Evolutionary conservation across 2,888 invertebrate species (phyloP).

Genomic region (Hemithea aestivaria): DNA sequence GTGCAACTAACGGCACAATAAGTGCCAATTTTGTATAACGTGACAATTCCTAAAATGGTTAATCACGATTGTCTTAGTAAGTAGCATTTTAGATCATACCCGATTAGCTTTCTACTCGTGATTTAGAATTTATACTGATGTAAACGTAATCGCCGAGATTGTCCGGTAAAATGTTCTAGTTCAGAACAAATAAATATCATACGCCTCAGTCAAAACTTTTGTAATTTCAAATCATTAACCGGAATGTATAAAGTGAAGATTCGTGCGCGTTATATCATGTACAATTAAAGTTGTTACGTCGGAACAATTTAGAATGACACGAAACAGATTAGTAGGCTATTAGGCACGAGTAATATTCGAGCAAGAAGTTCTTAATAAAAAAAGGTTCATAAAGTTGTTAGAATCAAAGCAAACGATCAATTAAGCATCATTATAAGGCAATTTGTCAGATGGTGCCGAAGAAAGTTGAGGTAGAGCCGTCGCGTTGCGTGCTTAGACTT

Average conservation of each 20-base stretch:
- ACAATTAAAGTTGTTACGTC: slow-evolving; percentile 11
- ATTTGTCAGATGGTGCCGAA: slow-evolving; percentile 54
- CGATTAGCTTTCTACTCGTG: slow-evolving; percentile 25
- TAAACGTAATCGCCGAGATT: slow-evolving; percentile 9
- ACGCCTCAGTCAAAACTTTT: no score
- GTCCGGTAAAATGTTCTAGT: no score
- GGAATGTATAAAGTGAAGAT: slow-evolving; percentile 11
- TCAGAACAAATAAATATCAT: no score
- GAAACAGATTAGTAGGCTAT: slow-evolving; percentile 15
- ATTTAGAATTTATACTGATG: slow-evolving; percentile 17
- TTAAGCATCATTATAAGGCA: slow-evolving; percentile 61
- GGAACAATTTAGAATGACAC: slow-evolving; percentile 10
- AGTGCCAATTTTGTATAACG: slow-evolving; percentile 30
- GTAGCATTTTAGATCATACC: slow-evolving; percentile 24
- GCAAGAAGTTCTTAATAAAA: slow-evolving; percentile 16
- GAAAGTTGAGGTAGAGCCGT: slow-evolving; percentile 43
- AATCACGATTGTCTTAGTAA: slow-evolving; percentile 29
- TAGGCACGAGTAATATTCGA: slow-evolving; percentile 14
- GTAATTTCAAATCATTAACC: no score
- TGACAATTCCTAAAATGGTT: slow-evolving; percentile 29
- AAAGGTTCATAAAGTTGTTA: slow-evolving; percentile 27
- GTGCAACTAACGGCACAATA: slow-evolving; percentile 24
- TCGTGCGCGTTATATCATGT: slow-evolving; percentile 12
- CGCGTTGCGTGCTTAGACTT: slow-evolving; percentile 51
- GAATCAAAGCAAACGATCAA: slow-evolving; percentile 47